Conservation (phyloP, 2,797 vertebrate species). For the Acanthopagrus latus region DNA sequence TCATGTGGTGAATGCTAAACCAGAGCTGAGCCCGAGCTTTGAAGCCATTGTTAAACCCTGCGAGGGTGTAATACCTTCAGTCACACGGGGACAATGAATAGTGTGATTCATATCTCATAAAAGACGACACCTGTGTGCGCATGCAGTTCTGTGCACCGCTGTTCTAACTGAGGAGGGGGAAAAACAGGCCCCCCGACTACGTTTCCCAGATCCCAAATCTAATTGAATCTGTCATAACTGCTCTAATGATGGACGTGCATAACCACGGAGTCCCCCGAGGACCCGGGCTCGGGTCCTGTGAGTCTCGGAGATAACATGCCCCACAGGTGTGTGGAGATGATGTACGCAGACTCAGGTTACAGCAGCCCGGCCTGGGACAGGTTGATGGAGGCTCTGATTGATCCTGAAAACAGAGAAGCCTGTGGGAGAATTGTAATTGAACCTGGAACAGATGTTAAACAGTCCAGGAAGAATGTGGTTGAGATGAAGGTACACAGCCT, state of each 20-base stretch:
- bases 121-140: constrained; percentile 65
- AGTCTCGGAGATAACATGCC: constrained; percentile 64
- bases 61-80: constrained; percentile 57
- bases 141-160: constrained; percentile 17
- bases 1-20: constrained; percentile 64
- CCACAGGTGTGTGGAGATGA: constrained; percentile 69
- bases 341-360: constrained; percentile 74
- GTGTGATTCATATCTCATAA: constrained; percentile 72
- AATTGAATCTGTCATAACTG: constrained; percentile 75
- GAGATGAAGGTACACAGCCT: constrained; percentile 31
- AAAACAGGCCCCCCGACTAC: constrained; percentile 16
- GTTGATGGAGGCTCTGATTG: constrained; percentile 74
- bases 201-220: constrained; percentile 60
- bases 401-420: constrained; percentile 78
- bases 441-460: constrained; percentile 78
- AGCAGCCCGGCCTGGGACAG: constrained; percentile 67
- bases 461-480: constrained; percentile 59
- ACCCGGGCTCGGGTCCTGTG: constrained; percentile 32
- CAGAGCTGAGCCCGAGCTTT: constrained; percentile 70
- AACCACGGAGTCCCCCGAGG: constrained; percentile 48
- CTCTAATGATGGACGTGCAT: constrained; percentile 67
- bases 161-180: not conserved
- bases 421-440: constrained; percentile 77
- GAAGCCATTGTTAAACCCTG: constrained; percentile 72
- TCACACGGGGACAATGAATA: constrained; percentile 64